These are phyloP conservation scores for Amiota communis DNA, from an alignment of 2,888 invertebrate genomes.

Conservation along the genomic window DNA sequence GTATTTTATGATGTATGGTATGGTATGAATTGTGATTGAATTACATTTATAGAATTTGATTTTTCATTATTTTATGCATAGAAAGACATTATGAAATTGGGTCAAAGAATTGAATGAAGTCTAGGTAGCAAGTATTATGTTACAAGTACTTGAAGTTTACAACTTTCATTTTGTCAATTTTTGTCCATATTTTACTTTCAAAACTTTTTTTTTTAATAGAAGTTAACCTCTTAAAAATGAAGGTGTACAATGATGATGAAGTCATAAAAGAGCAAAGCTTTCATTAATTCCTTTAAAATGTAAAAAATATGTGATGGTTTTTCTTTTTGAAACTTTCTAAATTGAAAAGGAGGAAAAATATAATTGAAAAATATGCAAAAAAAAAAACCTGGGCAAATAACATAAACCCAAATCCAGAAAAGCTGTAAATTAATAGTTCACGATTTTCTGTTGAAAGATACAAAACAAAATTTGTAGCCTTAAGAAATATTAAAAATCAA, in stretches of 20 bases:
- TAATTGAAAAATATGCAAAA: neutral
- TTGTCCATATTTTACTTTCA: no score
- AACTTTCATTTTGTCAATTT: neutral
- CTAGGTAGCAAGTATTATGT: neutral
- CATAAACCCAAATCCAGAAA: slow-evolving; percentile 35
- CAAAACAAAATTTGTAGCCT: slow-evolving; percentile 46
- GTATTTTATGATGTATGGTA: neutral
- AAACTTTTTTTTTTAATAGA: no score
- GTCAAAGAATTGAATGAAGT: neutral
- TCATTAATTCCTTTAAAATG: neutral
- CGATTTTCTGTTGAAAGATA: slow-evolving; percentile 44
- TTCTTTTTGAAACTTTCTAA: slow-evolving; percentile 56
- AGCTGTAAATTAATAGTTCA: slow-evolving; percentile 63
- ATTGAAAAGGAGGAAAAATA: slow-evolving; percentile 25
- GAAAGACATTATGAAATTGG: neutral
- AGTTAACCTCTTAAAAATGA: no score
- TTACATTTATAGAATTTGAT: slow-evolving; percentile 13
- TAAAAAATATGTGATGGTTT: neutral
- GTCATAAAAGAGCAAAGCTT: neutral
- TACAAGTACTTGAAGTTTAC: no score
- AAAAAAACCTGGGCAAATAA: slow-evolving; percentile 20
- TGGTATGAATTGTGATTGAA: neutral
- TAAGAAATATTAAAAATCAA: slow-evolving; percentile 54
- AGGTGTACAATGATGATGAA: no score
- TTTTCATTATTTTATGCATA: neutral